Evolutionary conservation across 1,140 invertebrate genomes (phyloP).

Genomic region (Bacillus rossius): DNA sequence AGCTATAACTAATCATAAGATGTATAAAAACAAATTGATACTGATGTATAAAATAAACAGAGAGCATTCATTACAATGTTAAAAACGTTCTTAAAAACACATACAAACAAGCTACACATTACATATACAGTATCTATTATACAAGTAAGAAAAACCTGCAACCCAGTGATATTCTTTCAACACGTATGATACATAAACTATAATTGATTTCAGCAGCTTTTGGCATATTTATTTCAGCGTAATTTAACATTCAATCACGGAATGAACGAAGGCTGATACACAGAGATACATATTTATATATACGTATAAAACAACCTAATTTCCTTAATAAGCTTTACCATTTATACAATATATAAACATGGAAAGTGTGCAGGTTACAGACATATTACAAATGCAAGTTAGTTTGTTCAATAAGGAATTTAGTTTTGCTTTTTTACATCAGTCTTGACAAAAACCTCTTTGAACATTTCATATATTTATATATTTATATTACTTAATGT

Average conservation of each 20-base stretch:
- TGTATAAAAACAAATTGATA: too few species aligned
- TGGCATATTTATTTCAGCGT: constrained; percentile 1
- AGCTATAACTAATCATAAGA: too few species aligned
- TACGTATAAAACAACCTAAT: constrained; percentile 16
- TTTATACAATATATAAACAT: constrained; percentile 21
- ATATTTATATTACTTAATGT: constrained; percentile 16
- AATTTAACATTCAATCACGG: background rate
- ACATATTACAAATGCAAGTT: constrained; percentile 17
- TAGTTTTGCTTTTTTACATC: constrained; percentile 18
- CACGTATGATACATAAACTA: background rate
- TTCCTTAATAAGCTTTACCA: constrained; percentile 6
- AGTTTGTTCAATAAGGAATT: constrained; percentile 10
- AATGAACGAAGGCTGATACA: constrained; percentile 4
- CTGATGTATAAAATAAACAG: too few species aligned
- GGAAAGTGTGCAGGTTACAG: constrained; percentile 15
- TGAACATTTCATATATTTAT: constrained; percentile 12
- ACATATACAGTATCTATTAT: background rate
- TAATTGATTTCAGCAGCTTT: background rate
- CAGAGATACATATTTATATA: constrained; percentile 4
- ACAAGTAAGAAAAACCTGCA: background rate
- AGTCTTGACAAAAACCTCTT: constrained; percentile 20
- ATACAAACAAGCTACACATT: background rate
- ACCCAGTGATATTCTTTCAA: background rate
- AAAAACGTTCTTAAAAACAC: background rate
- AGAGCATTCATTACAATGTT: too few species aligned